Evolutionary conservation across 2,888 invertebrate species (phyloP), one percentile per base, ranked within the genome.

Genomic region (Drosophila neonasuta): DNA sequence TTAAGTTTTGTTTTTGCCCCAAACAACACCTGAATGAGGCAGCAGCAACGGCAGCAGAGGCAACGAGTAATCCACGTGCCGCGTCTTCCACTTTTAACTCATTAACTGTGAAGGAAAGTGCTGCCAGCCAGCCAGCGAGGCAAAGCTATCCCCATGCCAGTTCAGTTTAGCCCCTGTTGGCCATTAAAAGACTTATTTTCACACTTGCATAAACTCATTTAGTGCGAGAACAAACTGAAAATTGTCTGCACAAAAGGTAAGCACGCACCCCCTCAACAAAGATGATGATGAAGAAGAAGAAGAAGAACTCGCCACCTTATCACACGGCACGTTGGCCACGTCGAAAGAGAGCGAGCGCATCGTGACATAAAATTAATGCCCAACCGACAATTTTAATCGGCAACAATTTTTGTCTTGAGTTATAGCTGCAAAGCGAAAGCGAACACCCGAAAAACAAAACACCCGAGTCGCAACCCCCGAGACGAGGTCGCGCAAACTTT

Each of bases 371-470:
- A 87, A 87, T 87, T 87, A 87, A 87, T 87, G 87, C 87, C 84
- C 88, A 84, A 87, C 88, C 87, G 88, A 88, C 87, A 87, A 87
- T 88, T 87, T 87, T 87, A 87, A 87, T 87, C 88, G 87, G 81
- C 83, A 87, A 79, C 86, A 87, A 85, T 88, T 85, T 88, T 85
- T 78, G 88, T 74, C 83, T 74, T 79, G 76, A 87, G 84, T 84
- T 86, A 82, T 82, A 78, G 81, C 80, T 65, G 49, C 58, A 63
- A 72, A 67, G 39, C 39, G 15, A 41, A n/a, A 13, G 39, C 65
- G 58, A 63, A 62, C 20, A 34, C 44, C 24, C 55, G 8, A 30
- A 13, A 20, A 20, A 20, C 20, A 20, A 15, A 13, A 41, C 6
- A 13, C 13, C n/a, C 55, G 61, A 56, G 45, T 48, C 30, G 45